These are phyloP conservation scores for Xiphophorus couchianus DNA, from an alignment of 2,113 vertebrate genomes.

Conservation along the genomic window DNA sequence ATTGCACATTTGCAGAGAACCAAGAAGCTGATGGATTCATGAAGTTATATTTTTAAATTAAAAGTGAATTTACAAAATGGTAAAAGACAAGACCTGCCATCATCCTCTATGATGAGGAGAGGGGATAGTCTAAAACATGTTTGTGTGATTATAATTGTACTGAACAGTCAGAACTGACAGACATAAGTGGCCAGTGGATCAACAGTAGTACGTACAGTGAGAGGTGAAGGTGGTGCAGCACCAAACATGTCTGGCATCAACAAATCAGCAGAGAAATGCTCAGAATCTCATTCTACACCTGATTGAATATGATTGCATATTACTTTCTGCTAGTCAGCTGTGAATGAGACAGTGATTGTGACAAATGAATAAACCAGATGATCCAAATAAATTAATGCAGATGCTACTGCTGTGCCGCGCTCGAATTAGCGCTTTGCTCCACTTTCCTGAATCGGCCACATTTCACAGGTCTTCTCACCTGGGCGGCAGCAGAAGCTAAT, in stretches of 20 bases:
- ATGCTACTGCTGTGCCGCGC: constrained; percentile 1
- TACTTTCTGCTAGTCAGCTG: constrained; percentile 10
- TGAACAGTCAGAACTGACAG: constrained; percentile 27
- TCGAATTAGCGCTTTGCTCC: constrained; percentile 1
- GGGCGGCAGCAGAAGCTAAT: neutral
- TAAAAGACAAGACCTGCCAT: neutral
- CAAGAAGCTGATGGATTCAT: too few relatives aligned
- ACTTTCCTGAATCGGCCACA: constrained; percentile 8
- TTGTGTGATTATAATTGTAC: constrained; percentile 24
- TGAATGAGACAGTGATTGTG: constrained; percentile 27
- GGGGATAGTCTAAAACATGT: constrained; percentile 51
- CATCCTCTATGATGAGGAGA: neutral
- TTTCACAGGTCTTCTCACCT: constrained; percentile 5
- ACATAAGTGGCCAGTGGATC: neutral
- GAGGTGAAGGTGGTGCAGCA: neutral
- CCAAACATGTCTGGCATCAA: neutral
- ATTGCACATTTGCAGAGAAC: too few relatives aligned
- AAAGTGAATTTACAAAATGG: too few relatives aligned
- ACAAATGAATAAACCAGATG: constrained; percentile 22
- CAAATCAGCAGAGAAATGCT: neutral
- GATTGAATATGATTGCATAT: constrained; percentile 17
- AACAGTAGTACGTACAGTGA: neutral
- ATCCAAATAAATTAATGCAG: constrained; percentile 23
- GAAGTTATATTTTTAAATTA: too few relatives aligned
- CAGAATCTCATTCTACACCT: constrained; percentile 4